A percentile compares a stretch with the other conserved stretches of the same genome.
phyloP scores from a whole-genome alignment of 2,888 invertebrate species.

The Antheraea yamamai region DNA sequence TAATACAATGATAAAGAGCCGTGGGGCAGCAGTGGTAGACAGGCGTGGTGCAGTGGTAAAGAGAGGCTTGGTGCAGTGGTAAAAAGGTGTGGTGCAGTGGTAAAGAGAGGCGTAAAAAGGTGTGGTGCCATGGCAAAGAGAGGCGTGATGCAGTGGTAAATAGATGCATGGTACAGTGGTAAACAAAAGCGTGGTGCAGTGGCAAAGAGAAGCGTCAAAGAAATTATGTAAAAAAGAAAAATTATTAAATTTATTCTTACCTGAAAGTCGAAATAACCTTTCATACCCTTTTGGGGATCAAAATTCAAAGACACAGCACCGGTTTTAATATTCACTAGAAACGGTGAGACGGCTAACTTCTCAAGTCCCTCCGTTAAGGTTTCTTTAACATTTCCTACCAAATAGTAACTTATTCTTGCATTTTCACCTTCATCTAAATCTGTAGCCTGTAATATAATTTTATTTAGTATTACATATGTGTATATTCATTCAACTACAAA shows the following conservation, averaged over 20 bases:
- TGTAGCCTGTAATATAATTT: constrained; percentile 78
- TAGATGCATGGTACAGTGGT: too few relatives aligned
- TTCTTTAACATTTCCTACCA: constrained; percentile 90
- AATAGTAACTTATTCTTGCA: constrained; percentile 88
- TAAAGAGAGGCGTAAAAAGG: too few relatives aligned
- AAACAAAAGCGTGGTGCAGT: too few relatives aligned
- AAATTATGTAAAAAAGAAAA: background rate
- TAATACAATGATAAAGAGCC: too few relatives aligned
- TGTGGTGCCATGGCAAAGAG: too few relatives aligned
- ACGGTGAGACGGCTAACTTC: constrained; percentile 89
- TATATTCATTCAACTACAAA: background rate
- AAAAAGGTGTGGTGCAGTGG: too few relatives aligned
- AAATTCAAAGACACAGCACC: constrained; percentile 94
- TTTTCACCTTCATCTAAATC: constrained; percentile 90
- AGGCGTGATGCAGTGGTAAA: too few relatives aligned
- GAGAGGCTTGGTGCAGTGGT: too few relatives aligned
- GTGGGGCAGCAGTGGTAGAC: too few relatives aligned
- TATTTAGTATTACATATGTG: background rate
- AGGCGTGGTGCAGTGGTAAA: too few relatives aligned
- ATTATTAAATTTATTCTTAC: constrained; percentile 59
- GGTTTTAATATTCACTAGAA: constrained; percentile 90
- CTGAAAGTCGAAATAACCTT: constrained; percentile 97
- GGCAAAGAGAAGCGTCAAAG: background rate
- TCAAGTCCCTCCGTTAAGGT: constrained; percentile 93
- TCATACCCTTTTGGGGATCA: constrained; percentile 98